These are phyloP conservation scores for Ophonus ardosiacus DNA, from an alignment of 2,888 invertebrate species.

Conservation along the genomic window DNA sequence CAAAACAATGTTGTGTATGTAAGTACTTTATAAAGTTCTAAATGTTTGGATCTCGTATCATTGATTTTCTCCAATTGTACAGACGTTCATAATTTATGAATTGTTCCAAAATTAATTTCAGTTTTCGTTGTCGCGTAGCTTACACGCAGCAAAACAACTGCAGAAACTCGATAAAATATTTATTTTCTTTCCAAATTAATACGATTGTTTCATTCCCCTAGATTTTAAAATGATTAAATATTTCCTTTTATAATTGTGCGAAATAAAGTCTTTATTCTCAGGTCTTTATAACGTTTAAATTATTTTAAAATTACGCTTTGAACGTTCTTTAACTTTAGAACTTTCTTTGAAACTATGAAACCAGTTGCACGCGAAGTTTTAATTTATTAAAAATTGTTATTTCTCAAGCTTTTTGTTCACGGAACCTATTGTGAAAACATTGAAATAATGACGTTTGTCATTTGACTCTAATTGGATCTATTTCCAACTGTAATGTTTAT, in stretches of 20 bases:
- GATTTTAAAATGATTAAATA: slow-evolving; percentile 26
- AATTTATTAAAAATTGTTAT: slow-evolving; percentile 55
- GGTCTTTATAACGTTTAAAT: slow-evolving; percentile 41
- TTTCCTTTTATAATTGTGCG: slow-evolving; percentile 34
- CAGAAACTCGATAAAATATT: slow-evolving; percentile 26
- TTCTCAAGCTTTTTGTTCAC: slow-evolving; percentile 32
- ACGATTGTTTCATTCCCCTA: slow-evolving; percentile 1
- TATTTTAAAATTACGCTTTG: slow-evolving; percentile 42
- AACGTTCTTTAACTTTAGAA: slow-evolving; percentile 36
- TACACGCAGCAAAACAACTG: not conserved
- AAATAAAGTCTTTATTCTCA: slow-evolving; percentile 33
- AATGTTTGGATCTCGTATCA: not conserved
- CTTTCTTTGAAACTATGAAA: slow-evolving; percentile 51
- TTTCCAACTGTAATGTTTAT: slow-evolving; percentile 25
- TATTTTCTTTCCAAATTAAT: slow-evolving; percentile 6
- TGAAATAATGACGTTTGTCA: slow-evolving; percentile 34
- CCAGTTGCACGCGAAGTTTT: slow-evolving; percentile 50
- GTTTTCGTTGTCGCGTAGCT: slow-evolving; percentile 6
- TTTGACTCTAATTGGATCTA: slow-evolving; percentile 33
- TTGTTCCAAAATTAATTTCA: not conserved
- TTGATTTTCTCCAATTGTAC: not conserved
- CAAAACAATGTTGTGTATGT: not conserved
- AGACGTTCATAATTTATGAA: not conserved
- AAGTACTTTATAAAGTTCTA: not conserved
- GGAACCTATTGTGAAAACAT: slow-evolving; percentile 34